Base-by-base conservation (phyloP, 2,888 invertebrate genomes). In the Hemicrepidius hirtus region DNA sequence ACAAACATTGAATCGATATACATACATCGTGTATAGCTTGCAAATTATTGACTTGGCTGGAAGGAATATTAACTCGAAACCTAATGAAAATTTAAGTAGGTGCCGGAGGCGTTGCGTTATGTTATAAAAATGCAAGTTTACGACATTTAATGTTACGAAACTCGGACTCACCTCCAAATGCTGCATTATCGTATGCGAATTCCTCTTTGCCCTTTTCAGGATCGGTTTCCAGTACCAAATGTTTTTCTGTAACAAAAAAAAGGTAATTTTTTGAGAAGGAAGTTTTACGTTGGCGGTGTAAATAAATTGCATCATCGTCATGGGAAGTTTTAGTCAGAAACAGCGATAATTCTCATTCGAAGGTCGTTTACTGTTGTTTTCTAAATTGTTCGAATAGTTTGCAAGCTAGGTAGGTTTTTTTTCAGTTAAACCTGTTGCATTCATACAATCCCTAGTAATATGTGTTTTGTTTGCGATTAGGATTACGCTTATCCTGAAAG, bases 151-250 rank as follows among this genome's bases (percentile, higher is more conserved):
- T 10, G 6, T 24, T 10, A 12, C 9, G 10, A 28, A 35, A 57
- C 10, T 4, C 12, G 21, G 49, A 55, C 68, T 79, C 80, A 86
- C 86, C 86, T 85, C 91, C 90, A 88, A 94, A 94, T 70, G 94
- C 93, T 16, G 93, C 93, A 87, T 94, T 94, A 86, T 94, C 94
- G 85, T 94, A 94, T 0, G 94, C 94, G 84, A 92, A 94, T 79
- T 93, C 92, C 78, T 91, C 91, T 77, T 92, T 93, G n/a, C 92
- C 93, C 66, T 91, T 92, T 82, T 94, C 94, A 0, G 93, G 92
- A 83, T 94, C 94, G 28, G 92, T 92, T 76, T 92, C 91, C 83
- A 94, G 88, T 32, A 94, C 92, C 73, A 93, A 86, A 80, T 93
- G 93, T 82, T 93, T 91, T 78, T 91, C 93, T 94, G 89, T 64